A percentile compares a stretch with the other conserved stretches of the same genome.
Conservation (phyloP, 2,888 invertebrate genomes). For the Norana najaformis region DNA sequence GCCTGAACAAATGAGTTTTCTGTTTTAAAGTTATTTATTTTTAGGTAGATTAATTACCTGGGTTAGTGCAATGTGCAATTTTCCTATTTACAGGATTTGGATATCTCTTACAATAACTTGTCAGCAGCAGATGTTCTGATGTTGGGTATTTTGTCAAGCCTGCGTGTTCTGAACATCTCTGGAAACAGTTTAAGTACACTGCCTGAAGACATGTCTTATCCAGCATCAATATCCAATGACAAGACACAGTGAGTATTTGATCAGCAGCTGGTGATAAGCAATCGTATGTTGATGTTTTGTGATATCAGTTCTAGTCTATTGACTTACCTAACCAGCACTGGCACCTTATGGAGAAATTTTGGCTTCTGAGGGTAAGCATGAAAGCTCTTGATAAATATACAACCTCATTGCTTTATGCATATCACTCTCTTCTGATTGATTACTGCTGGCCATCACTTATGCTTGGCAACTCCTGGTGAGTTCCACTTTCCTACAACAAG, state of each 20-base stretch:
- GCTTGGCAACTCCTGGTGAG: no score
- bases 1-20: background rate
- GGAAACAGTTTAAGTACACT: slow-evolving; percentile 57
- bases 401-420: no score
- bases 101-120: slow-evolving; percentile 61
- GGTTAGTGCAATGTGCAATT: background rate
- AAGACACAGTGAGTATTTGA: background rate
- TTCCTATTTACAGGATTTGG: slow-evolving; percentile 53
- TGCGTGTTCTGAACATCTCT: slow-evolving; percentile 57
- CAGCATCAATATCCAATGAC: slow-evolving; percentile 36
- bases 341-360: no score
- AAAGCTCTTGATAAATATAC: no score
- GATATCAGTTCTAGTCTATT: background rate
- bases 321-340: no score
- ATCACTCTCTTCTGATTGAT: no score
- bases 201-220: slow-evolving; percentile 56
- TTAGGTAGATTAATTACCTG: background rate
- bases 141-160: slow-evolving; percentile 53
- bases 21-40: background rate
- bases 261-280: background rate
- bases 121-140: slow-evolving; percentile 56
- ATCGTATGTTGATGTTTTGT: background rate
- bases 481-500: no score
- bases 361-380: no score
- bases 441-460: no score